Conservation (phyloP, 2,113 vertebrate genomes). For the Ctenodactylus gundi region DNA sequence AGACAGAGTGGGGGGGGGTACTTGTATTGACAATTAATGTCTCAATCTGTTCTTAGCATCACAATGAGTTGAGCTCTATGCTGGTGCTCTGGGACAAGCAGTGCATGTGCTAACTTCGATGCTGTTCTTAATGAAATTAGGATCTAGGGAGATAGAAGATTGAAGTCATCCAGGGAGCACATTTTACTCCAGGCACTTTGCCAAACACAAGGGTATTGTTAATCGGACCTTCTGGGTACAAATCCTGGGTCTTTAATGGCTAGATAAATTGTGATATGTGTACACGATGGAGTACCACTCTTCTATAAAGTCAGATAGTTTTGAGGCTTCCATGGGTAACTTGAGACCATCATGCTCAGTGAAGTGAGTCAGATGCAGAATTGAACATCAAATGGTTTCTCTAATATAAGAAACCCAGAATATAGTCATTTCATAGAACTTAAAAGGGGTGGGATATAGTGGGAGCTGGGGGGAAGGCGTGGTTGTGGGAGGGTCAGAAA, state of each 20-base stretch:
- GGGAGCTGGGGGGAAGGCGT: too few relatives aligned
- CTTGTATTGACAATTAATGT: background rate
- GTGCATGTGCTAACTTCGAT: background rate
- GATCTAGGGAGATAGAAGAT: background rate
- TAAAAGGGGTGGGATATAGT: too few relatives aligned
- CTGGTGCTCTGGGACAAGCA: fast-evolving
- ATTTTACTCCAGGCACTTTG: background rate
- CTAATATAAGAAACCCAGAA: too few relatives aligned
- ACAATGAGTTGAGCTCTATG: background rate
- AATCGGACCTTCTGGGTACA: background rate
- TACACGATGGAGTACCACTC: too few relatives aligned
- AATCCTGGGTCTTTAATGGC: background rate
- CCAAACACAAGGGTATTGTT: background rate
- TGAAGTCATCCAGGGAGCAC: background rate
- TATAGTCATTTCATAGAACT: too few relatives aligned
- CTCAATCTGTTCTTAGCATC: background rate
- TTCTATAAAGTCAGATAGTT: too few relatives aligned
- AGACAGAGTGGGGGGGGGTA: background rate
- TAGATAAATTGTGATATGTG: too few relatives aligned
- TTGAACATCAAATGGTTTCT: too few relatives aligned
- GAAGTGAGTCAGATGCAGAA: too few relatives aligned
- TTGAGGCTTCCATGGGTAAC: too few relatives aligned
- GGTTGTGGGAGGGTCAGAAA: too few relatives aligned
- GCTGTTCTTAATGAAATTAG: background rate
- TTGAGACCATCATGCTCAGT: too few relatives aligned